A percentile compares a stretch with the other conserved stretches of the same genome.
These are phyloP conservation scores for Eueremaeus valkanovi DNA, from an alignment of 2,888 invertebrate species.

Conservation along the genomic window DNA sequence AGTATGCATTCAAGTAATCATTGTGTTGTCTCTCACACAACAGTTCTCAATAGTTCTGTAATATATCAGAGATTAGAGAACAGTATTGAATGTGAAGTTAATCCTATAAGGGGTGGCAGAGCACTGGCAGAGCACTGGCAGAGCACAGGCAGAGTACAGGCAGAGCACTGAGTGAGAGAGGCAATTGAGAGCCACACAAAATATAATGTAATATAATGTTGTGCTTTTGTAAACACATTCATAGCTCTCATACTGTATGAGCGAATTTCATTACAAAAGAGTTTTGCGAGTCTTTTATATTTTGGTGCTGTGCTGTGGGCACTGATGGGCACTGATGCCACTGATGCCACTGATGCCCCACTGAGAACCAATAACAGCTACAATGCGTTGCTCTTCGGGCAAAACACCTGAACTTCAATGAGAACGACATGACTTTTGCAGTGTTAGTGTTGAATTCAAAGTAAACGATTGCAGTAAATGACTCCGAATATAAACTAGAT, in stretches of 20 bases:
- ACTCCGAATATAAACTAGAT: constrained; percentile 22
- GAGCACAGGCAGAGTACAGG: background rate
- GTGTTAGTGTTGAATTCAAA: background rate
- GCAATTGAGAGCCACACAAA: constrained; percentile 11
- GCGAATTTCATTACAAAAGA: constrained; percentile 35
- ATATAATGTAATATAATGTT: constrained; percentile 20
- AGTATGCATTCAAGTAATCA: background rate
- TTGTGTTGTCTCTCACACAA: background rate
- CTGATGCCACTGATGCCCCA: constrained; percentile 24
- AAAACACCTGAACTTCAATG: constrained; percentile 35
- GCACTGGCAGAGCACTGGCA: background rate
- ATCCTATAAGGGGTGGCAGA: background rate
- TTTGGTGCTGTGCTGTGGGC: too few species aligned
- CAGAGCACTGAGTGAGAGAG: background rate
- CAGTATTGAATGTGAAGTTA: background rate
- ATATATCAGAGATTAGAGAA: too few species aligned
- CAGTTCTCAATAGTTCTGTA: too few species aligned
- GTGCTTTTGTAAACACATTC: constrained; percentile 24
- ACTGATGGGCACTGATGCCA: too few species aligned
- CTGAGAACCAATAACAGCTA: constrained; percentile 32
- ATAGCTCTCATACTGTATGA: background rate
- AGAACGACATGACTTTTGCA: constrained; percentile 29
- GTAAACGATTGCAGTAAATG: constrained; percentile 27
- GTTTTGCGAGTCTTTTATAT: constrained; percentile 29
- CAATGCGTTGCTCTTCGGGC: constrained; percentile 30